phyloP scores from a whole-genome alignment of 2,888 invertebrate genomes.

The Luperina nickerlii region DNA sequence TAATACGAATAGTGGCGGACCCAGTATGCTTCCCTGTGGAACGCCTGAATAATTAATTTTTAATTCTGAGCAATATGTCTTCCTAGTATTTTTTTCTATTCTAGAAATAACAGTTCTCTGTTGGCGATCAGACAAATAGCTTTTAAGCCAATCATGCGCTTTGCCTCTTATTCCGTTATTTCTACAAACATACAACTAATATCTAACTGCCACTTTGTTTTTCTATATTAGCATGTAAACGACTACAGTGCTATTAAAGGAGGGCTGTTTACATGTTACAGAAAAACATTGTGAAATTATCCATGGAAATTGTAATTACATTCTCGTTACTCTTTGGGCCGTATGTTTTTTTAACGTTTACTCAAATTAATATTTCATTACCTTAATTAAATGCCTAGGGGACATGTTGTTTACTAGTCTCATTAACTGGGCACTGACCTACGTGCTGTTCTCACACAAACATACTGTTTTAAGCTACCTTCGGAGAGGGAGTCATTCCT shows the following conservation, averaged over 20 bases:
- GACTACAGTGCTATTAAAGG: conserved; percentile 19
- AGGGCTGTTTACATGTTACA: conserved; percentile 27
- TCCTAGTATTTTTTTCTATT: too few species aligned
- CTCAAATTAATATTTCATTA: conserved; percentile 32
- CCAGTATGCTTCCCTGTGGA: too few species aligned
- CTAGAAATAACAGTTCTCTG: too few species aligned
- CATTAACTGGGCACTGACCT: conserved; percentile 26
- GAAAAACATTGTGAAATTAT: conserved; percentile 30
- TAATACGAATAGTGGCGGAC: too few species aligned
- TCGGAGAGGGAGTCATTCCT: conserved; percentile 47
- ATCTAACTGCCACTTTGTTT: not conserved
- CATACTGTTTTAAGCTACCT: conserved; percentile 20
- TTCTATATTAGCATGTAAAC: conserved; percentile 20
- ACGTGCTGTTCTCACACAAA: conserved; percentile 5
- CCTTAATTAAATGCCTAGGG: conserved; percentile 20
- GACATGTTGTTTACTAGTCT: conserved; percentile 17
- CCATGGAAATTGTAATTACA: conserved; percentile 44
- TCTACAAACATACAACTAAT: conserved; percentile 7
- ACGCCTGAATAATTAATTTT: too few species aligned
- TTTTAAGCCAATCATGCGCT: too few species aligned
- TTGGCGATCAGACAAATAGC: too few species aligned
- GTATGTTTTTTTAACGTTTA: conserved; percentile 26
- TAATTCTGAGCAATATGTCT: too few species aligned
- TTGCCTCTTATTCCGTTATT: too few species aligned
- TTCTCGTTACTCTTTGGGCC: conserved; percentile 25